These are phyloP conservation scores for Pelmatolapia mariae DNA, from an alignment of 2,113 vertebrate species.

Conservation along the genomic window DNA sequence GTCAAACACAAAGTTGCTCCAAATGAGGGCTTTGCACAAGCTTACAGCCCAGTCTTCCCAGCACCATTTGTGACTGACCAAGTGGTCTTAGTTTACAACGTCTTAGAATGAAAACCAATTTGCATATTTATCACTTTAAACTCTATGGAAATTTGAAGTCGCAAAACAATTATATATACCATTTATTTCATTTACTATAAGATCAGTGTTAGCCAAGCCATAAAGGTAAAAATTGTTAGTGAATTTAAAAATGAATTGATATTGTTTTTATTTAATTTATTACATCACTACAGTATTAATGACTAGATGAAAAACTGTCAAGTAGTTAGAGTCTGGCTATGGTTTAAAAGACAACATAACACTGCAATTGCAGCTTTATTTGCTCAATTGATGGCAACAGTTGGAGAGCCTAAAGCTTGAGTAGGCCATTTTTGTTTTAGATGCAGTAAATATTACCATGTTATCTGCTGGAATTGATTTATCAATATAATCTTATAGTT, in stretches of 20 bases:
- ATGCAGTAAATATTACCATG: background rate
- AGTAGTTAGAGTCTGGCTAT: background rate
- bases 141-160: background rate
- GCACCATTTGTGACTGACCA: conserved; percentile 23
- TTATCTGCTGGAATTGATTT: background rate
- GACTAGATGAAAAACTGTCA: background rate
- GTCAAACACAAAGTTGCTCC: conserved; percentile 69
- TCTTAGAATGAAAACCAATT: background rate
- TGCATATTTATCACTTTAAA: background rate
- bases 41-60: conserved; percentile 19
- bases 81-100: background rate
- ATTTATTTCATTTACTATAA: background rate
- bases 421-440: background rate
- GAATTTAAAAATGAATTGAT: background rate
- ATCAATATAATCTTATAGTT: background rate
- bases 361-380: background rate
- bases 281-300: background rate
- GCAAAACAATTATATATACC: background rate
- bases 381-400: background rate
- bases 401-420: background rate
- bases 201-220: background rate
- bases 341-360: background rate
- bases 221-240: background rate
- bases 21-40: conserved; percentile 53
- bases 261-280: background rate